Conservation (phyloP, 1,140 invertebrate species). For the Stegodyphus mimosarum region DNA sequence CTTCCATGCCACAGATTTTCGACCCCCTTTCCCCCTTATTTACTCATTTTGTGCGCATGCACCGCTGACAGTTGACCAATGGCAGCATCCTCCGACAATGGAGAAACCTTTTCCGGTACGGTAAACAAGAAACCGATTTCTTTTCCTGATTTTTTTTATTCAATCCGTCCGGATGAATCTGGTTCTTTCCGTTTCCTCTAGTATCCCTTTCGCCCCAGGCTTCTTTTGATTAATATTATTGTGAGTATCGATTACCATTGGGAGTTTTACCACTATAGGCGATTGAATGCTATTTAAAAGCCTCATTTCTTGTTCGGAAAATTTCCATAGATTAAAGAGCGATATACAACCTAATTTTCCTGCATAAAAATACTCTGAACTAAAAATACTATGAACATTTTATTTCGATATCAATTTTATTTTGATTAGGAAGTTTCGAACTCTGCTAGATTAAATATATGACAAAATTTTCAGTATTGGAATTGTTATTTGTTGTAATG, state of each 20-base stretch:
- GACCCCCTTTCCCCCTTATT: slow-evolving; percentile 12
- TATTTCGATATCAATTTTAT: no score
- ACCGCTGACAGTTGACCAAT: slow-evolving; percentile 59
- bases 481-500: no score
- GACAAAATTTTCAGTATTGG: no score
- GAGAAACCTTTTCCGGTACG: slow-evolving; percentile 55
- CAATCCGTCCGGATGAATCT: slow-evolving; percentile 29
- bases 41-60: slow-evolving; percentile 57
- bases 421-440: no score
- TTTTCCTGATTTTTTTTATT: slow-evolving; percentile 24
- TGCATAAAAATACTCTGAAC: no score
- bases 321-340: neutral
- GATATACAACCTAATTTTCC: no score
- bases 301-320: neutral
- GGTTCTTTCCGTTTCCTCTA: slow-evolving; percentile 32
- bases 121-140: slow-evolving; percentile 55
- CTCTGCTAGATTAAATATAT: no score
- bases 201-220: slow-evolving; percentile 27
- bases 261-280: neutral
- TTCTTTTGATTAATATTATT: slow-evolving; percentile 19
- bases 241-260: slow-evolving; percentile 42
- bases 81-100: slow-evolving; percentile 52
- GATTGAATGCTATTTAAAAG: no score
- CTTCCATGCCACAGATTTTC: slow-evolving; percentile 1
- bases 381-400: no score